phyloP scores from a whole-genome alignment of 2,888 invertebrate species.

The Morpho achilles region DNA sequence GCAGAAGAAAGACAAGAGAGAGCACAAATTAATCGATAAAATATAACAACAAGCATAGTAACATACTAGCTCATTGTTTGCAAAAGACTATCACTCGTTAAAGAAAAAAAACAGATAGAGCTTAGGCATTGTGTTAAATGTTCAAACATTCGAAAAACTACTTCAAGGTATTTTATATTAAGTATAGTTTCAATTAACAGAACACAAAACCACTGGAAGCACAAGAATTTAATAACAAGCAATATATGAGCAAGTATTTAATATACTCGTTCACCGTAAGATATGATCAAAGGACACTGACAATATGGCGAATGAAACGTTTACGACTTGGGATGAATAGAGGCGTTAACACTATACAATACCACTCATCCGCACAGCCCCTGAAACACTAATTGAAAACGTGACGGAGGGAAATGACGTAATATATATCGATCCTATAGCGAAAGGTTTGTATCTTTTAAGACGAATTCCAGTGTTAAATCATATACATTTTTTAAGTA shows the following conservation, averaged over 20 bases:
- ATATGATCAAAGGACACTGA: slow-evolving; percentile 21
- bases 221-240: slow-evolving; percentile 5
- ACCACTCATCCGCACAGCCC: slow-evolving; percentile 21
- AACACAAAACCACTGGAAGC: not conserved
- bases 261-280: slow-evolving; percentile 18
- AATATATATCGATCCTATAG: slow-evolving; percentile 32
- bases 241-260: slow-evolving; percentile 16
- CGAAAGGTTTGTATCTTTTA: slow-evolving; percentile 5
- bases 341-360: slow-evolving; percentile 18
- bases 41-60: no score
- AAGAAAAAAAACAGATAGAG: not conserved
- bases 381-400: slow-evolving; percentile 70
- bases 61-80: no score
- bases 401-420: slow-evolving; percentile 43
- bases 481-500: no score
- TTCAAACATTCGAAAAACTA: no score
- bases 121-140: no score
- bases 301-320: slow-evolving; percentile 21
- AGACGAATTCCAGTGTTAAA: no score
- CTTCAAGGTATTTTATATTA: not conserved
- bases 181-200: not conserved
- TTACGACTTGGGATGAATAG: slow-evolving; percentile 26
- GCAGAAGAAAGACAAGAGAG: no score
- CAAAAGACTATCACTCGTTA: not conserved
- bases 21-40: no score